Evolutionary conservation across 2,113 vertebrate genomes (phyloP).

Genomic region (Typhlomys cinereus): DNA sequence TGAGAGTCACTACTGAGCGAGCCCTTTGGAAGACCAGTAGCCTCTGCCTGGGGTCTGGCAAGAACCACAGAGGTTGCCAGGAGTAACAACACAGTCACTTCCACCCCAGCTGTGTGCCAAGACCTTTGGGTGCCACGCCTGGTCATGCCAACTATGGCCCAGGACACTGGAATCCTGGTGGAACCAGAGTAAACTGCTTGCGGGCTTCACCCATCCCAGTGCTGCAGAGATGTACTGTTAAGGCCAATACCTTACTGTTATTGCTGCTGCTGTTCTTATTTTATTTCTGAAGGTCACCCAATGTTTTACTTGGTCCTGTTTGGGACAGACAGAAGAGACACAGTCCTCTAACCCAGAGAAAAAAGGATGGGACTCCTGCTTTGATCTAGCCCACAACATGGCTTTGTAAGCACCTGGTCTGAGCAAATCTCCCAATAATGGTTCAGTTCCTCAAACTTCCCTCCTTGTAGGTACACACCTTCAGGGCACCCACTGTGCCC

Average conservation of each 20-base stretch:
- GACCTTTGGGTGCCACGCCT: background rate
- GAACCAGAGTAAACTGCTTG: background rate
- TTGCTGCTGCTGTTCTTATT: background rate
- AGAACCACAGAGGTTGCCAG: background rate
- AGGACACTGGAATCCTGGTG: background rate
- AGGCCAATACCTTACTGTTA: fast-evolving
- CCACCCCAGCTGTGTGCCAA: background rate
- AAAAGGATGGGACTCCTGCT: background rate
- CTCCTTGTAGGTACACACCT: background rate
- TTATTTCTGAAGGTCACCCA: background rate
- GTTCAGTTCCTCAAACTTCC: background rate
- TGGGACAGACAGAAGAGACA: background rate
- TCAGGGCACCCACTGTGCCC: background rate
- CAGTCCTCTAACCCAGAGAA: background rate
- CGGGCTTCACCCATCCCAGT: background rate
- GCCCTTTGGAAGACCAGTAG: background rate
- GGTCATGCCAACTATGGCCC: background rate
- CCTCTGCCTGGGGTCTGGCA: background rate
- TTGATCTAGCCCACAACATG: background rate
- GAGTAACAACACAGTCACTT: constrained; percentile 3
- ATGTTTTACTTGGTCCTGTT: too few species aligned
- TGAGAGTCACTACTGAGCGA: background rate
- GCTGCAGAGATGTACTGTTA: background rate
- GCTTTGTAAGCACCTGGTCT: background rate
- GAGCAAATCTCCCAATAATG: background rate